phyloP scores from a whole-genome alignment of 2,113 vertebrate genomes.

The Poeciliopsis prolifica region DNA sequence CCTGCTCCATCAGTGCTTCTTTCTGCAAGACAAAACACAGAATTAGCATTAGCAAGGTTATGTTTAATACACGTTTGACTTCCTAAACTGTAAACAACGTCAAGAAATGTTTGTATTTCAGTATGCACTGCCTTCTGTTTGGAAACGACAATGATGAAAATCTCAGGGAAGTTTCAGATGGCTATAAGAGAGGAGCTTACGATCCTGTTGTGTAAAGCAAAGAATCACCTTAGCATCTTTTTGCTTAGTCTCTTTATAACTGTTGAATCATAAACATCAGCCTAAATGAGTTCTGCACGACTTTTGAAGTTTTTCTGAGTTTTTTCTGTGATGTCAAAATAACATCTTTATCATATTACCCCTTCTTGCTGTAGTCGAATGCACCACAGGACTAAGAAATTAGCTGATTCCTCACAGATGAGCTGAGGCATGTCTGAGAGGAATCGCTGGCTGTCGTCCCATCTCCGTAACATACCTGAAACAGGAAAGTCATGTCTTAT shows the following conservation, averaged over 20 bases:
- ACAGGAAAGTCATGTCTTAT: background rate
- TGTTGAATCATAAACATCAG: too few species aligned
- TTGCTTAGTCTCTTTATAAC: too few species aligned
- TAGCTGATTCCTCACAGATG: slow-evolving; percentile 94
- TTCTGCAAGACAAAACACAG: slow-evolving; percentile 79
- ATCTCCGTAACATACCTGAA: slow-evolving; percentile 93
- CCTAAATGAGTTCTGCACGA: too few species aligned
- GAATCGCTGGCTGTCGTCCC: slow-evolving; percentile 97
- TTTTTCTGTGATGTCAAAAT: too few species aligned
- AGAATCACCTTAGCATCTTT: too few species aligned
- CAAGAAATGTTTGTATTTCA: background rate
- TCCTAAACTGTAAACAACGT: background rate
- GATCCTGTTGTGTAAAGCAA: too few species aligned
- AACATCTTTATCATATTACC: slow-evolving; percentile 71
- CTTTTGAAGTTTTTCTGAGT: too few species aligned
- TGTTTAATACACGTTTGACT: background rate
- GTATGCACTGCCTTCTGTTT: background rate
- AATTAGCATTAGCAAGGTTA: background rate
- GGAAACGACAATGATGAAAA: too few species aligned
- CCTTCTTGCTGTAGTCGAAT: slow-evolving; percentile 93
- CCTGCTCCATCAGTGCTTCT: slow-evolving; percentile 95
- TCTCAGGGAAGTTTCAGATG: too few species aligned
- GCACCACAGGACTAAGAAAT: slow-evolving; percentile 95
- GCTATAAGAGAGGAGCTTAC: too few species aligned
- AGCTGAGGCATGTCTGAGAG: slow-evolving; percentile 91